These are phyloP conservation scores for Aphelinus atriplicis DNA, from an alignment of 1,140 invertebrate genomes.

Conservation along the genomic window DNA sequence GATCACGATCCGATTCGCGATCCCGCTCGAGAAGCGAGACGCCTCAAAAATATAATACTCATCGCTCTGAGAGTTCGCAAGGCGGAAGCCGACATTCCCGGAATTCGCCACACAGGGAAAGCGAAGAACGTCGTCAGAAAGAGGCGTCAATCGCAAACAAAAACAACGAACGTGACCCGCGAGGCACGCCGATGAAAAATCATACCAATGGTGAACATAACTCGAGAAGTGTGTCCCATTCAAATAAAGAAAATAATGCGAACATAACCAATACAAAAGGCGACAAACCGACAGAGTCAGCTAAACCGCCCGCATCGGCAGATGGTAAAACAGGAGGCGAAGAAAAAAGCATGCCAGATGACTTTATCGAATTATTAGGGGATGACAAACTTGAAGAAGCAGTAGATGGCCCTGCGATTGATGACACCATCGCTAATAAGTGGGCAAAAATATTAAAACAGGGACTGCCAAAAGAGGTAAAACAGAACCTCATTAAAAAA, in stretches of 20 bases:
- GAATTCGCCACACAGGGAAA: too few relatives aligned
- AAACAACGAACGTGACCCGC: not conserved
- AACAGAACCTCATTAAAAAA: conserved; percentile 1
- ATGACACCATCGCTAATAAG: not conserved
- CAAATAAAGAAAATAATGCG: not conserved
- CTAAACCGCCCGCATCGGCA: not conserved
- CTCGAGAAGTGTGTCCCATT: not conserved
- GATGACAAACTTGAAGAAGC: not conserved
- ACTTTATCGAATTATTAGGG: not conserved
- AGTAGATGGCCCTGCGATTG: not conserved
- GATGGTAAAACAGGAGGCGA: not conserved
- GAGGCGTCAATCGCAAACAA: too few relatives aligned
- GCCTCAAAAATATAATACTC: too few relatives aligned
- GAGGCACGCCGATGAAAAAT: not conserved
- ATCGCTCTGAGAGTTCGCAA: too few relatives aligned
- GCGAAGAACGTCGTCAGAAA: too few relatives aligned
- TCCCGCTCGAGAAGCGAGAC: too few relatives aligned
- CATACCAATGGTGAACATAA: not conserved
- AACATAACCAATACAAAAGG: not conserved
- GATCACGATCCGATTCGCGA: too few relatives aligned
- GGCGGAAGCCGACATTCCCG: too few relatives aligned
- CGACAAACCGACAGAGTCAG: not conserved
- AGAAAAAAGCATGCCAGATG: not conserved
- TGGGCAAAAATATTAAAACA: not conserved
- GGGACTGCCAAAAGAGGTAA: conserved; percentile 5